phyloP scores from a whole-genome alignment of 2,888 invertebrate species.

The Argyra leucocephala region DNA sequence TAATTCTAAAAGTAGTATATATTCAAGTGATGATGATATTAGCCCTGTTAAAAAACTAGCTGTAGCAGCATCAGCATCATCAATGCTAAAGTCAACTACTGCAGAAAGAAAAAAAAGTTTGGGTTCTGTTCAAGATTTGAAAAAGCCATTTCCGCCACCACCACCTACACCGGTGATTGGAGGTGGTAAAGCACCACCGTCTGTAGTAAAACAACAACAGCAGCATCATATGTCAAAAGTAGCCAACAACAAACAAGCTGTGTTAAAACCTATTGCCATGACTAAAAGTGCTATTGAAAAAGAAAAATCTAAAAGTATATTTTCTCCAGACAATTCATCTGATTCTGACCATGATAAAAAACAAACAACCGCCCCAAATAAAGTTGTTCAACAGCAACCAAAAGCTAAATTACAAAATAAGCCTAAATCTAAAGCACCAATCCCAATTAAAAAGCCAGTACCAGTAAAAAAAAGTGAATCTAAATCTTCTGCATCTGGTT shows the following conservation, averaged over 20 bases:
- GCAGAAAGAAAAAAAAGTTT: constrained; percentile 19
- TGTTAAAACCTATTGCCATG: constrained; percentile 20
- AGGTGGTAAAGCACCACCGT: constrained; percentile 43
- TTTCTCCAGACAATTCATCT: constrained; percentile 71
- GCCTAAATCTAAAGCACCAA: constrained; percentile 33
- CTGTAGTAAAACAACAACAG: constrained; percentile 30
- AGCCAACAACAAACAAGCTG: constrained; percentile 18
- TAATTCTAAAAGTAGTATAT: constrained; percentile 45
- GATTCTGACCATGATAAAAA: constrained; percentile 48
- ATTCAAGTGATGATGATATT: constrained; percentile 53
- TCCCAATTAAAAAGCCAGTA: constrained; percentile 34
- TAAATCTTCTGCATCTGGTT: constrained; percentile 34
- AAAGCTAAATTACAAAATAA: constrained; percentile 26
- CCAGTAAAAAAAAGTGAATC: constrained; percentile 29
- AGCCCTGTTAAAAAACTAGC: constrained; percentile 17
- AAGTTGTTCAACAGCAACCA: constrained; percentile 13
- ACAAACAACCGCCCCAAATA: constrained; percentile 12
- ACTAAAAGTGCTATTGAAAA: constrained; percentile 18
- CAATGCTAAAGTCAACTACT: background rate
- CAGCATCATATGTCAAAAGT: constrained; percentile 32
- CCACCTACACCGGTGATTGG: constrained; percentile 28
- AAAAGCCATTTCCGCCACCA: constrained; percentile 20
- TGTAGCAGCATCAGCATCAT: constrained; percentile 5
- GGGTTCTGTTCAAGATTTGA: background rate
- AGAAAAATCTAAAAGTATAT: constrained; percentile 65